Evolutionary conservation across 2,797 vertebrate species (phyloP).

Genomic region (Sebastes alutus): DNA sequence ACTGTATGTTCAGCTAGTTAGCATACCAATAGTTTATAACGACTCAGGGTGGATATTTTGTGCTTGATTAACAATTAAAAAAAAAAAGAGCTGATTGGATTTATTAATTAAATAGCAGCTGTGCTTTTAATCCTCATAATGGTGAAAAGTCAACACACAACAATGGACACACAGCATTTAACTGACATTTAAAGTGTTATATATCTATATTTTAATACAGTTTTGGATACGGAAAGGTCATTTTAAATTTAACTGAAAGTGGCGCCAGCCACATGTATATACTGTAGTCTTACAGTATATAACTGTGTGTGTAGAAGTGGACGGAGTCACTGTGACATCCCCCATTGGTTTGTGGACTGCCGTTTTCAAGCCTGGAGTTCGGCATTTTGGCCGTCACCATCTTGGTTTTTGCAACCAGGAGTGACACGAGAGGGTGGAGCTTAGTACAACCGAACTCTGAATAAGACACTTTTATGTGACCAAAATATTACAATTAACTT

Average conservation of each 20-base stretch:
- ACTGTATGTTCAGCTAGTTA: constrained; percentile 38
- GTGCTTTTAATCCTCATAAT: constrained; percentile 25
- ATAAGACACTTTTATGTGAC: too few relatives aligned
- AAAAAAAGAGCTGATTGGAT: constrained; percentile 18
- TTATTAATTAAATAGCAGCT: constrained; percentile 39
- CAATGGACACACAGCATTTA: constrained; percentile 1
- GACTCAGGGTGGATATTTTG: constrained; percentile 16
- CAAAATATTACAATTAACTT: too few relatives aligned
- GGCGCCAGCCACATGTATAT: background rate
- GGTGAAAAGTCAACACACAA: constrained; percentile 20
- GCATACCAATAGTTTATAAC: constrained; percentile 13
- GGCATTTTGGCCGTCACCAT: too few relatives aligned
- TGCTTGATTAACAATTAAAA: constrained; percentile 18
- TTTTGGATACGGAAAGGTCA: constrained; percentile 1
- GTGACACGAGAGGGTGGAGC: too few relatives aligned
- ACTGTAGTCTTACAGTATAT: background rate
- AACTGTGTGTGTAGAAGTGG: background rate
- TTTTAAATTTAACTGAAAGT: constrained; percentile 8
- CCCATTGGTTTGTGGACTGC: too few relatives aligned
- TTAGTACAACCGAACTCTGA: too few relatives aligned
- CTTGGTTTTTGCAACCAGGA: too few relatives aligned
- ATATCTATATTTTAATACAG: background rate
- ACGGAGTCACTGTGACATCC: background rate
- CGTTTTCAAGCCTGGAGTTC: too few relatives aligned
- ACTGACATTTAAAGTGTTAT: constrained; percentile 15